A percentile compares a stretch with the other conserved stretches of the same genome.
Conservation (phyloP, 2,888 invertebrate genomes). For the Ophioninae sp. region DNA sequence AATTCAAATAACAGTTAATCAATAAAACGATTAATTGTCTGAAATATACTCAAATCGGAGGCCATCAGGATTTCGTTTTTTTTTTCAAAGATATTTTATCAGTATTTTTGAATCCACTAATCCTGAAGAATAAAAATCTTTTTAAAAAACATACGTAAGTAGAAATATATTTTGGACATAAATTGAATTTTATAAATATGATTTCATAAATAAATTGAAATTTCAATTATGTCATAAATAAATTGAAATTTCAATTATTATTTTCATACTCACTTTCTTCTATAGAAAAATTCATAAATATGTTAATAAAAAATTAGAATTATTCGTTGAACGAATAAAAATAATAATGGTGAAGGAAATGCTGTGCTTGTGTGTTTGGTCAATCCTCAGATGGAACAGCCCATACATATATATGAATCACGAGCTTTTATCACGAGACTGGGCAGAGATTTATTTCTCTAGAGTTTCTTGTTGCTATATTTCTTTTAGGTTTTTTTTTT, state of each 20-base stretch:
- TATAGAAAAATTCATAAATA: not conserved
- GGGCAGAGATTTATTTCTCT: constrained; percentile 29
- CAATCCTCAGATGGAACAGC: not conserved
- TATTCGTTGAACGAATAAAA: not conserved
- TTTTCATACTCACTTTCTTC: too few species aligned
- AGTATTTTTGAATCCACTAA: not conserved
- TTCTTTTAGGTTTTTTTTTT: constrained; percentile 39
- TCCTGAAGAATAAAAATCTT: too few species aligned
- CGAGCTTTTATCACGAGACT: constrained; percentile 11
- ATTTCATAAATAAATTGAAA: too few species aligned
- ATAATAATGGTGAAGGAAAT: not conserved
- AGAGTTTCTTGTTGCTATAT: constrained; percentile 34
- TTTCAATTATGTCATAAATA: too few species aligned
- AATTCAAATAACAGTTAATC: not conserved
- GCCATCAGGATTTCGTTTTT: not conserved
- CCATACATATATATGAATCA: not conserved
- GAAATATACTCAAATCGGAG: not conserved
- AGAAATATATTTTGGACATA: too few species aligned
- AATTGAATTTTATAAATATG: too few species aligned
- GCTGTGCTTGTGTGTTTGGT: not conserved
- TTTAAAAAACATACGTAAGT: too few species aligned
- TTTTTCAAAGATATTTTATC: not conserved
- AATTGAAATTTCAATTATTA: too few species aligned
- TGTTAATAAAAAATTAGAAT: not conserved
- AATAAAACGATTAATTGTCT: not conserved